Evolutionary conservation across 1,140 invertebrate genomes (phyloP).

Genomic region (Heterodera carotae): DNA sequence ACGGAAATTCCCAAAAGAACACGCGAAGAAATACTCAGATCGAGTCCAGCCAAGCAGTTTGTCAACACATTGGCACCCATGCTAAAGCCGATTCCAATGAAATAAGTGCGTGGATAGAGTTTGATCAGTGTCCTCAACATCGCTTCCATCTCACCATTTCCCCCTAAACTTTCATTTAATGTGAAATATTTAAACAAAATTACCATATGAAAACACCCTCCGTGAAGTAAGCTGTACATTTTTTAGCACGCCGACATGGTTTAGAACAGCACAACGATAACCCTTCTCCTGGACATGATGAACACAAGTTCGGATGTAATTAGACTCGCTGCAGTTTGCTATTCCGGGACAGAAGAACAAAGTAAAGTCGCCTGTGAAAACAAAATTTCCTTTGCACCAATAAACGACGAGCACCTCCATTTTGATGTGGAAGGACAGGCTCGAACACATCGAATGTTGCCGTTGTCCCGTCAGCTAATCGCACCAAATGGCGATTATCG

Average conservation of each 20-base stretch:
- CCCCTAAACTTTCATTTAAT: slow-evolving; percentile 32
- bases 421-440: slow-evolving; percentile 71
- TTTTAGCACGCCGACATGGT: slow-evolving; percentile 84
- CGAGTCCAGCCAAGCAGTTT: slow-evolving; percentile 36
- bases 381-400: slow-evolving; percentile 67
- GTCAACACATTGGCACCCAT: slow-evolving; percentile 71
- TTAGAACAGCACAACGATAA: slow-evolving; percentile 86
- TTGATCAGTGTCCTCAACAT: not conserved
- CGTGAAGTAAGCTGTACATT: slow-evolving; percentile 81
- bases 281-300: slow-evolving; percentile 84
- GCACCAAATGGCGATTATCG: slow-evolving; percentile 77
- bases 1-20: slow-evolving; percentile 84
- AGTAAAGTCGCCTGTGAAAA: slow-evolving; percentile 73
- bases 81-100: slow-evolving; percentile 84
- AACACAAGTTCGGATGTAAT: slow-evolving; percentile 87
- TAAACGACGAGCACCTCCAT: slow-evolving; percentile 57
- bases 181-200: slow-evolving; percentile 40
- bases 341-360: slow-evolving; percentile 87
- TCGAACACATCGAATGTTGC: slow-evolving; percentile 89
- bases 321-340: slow-evolving; percentile 86
- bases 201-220: slow-evolving; percentile 87
- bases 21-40: slow-evolving; percentile 17
- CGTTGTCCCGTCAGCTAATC: slow-evolving; percentile 79
- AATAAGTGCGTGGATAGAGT: slow-evolving; percentile 75
- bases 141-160: slow-evolving; percentile 15